Evolutionary conservation across 1,140 invertebrate species (phyloP), one percentile per base, ranked within the genome.

Genomic region (Odontomachus brunneus): DNA sequence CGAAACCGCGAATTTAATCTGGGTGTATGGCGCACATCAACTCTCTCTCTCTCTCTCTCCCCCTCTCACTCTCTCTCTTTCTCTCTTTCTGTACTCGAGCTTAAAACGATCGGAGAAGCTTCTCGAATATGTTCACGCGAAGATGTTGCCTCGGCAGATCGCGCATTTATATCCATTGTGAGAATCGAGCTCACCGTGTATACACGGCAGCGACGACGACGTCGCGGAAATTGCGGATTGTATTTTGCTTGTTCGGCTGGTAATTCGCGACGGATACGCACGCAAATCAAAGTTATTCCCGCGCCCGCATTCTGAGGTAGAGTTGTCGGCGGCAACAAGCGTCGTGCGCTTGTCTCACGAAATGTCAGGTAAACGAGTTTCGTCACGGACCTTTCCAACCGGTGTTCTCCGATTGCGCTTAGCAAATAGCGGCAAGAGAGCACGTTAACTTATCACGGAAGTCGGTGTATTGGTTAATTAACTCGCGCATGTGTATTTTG

Each of bases 1-100:
- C 22, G 51, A 26, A 78, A 76, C 74, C 66, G 15, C 49, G 49
- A 78, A 57, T 69, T 69, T 80, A 80, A 80, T 69, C 63, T n/a
- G 49, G 3, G 22, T 55, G 29, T 11, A 44, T 38, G 29, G 29
- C 63, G 17, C 38, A 57, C n/a, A n/a, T n/a, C n/a, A n/a, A n/a
- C n/a, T n/a, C n/a, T n/a, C n/a, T n/a, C n/a, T n/a, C n/a, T n/a
- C n/a, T n/a, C n/a, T n/a, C n/a, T n/a, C n/a, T n/a, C n/a, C n/a
- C n/a, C n/a, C n/a, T n/a, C n/a, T n/a, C n/a, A n/a, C n/a, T n/a
- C n/a, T n/a, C n/a, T n/a, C n/a, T n/a, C n/a, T n/a, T n/a, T n/a
- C n/a, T n/a, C n/a, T n/a, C n/a, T n/a, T n/a, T n/a, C n/a, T n/a
- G n/a, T n/a, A n/a, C 48, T 29, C 19, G n/a, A n/a, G 69, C 33